Evolutionary conservation across 2,113 vertebrate species (phyloP).

Genomic region (Pandion haliaetus): DNA sequence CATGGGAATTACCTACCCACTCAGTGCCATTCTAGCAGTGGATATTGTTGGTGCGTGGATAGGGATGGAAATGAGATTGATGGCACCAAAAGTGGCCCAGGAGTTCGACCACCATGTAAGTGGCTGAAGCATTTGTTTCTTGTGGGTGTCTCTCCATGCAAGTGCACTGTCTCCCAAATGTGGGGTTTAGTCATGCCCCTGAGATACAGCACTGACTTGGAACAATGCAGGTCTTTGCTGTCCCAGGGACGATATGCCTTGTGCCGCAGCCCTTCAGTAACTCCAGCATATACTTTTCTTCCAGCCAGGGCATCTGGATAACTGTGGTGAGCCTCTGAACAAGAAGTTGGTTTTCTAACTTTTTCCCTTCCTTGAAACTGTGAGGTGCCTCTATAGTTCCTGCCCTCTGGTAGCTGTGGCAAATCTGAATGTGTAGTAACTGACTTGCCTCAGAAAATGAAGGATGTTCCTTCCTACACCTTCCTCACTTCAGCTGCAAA

Average conservation of each 20-base stretch:
- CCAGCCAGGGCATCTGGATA: background rate
- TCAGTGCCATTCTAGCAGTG: conserved; percentile 84
- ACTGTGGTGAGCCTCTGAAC: background rate
- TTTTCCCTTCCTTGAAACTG: background rate
- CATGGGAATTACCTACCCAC: conserved; percentile 82
- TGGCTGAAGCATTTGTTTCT: background rate
- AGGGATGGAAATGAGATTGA: conserved; percentile 83
- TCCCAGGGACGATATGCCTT: background rate
- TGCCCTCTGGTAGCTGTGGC: background rate
- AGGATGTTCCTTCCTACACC: background rate
- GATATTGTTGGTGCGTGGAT: conserved; percentile 94
- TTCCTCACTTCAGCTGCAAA: background rate
- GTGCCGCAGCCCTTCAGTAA: background rate
- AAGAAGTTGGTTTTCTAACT: background rate
- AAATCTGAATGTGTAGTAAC: background rate
- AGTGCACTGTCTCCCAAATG: background rate
- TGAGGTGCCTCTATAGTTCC: background rate
- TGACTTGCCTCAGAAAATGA: background rate
- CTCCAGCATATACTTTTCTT: background rate
- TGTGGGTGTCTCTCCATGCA: background rate
- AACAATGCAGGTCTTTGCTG: background rate
- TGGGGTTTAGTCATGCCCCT: background rate
- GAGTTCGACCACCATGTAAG: conserved; percentile 86
- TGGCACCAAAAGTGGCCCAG: conserved; percentile 78
- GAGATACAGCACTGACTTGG: background rate